phyloP scores from a whole-genome alignment of 2,888 invertebrate genomes.

The Drosophila kambysellisi region DNA sequence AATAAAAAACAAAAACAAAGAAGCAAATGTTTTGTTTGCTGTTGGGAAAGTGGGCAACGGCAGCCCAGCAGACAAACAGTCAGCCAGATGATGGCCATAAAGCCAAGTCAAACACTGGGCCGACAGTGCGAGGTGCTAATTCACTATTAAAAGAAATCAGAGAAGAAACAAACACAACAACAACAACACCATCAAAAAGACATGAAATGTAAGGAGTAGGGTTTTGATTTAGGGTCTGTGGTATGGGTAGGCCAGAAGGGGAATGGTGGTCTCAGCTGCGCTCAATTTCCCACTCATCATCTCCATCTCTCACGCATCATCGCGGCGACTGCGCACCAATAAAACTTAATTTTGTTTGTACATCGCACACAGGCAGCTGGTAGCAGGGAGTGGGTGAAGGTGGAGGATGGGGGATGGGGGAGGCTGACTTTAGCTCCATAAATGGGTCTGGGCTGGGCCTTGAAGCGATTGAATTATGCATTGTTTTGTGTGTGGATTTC shows the following conservation, averaged over 20 bases:
- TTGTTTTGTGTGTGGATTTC: constrained; percentile 45
- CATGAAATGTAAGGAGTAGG: constrained; percentile 10
- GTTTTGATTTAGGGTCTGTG: constrained; percentile 3
- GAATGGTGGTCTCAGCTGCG: constrained; percentile 38
- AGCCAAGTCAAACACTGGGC: constrained; percentile 56
- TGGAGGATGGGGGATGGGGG: not conserved
- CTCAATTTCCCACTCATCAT: constrained; percentile 75
- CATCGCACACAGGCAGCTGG: constrained; percentile 39
- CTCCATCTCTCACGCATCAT: constrained; percentile 58
- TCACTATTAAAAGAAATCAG: constrained; percentile 82
- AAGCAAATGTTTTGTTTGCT: constrained; percentile 1
- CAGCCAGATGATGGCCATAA: constrained; percentile 56
- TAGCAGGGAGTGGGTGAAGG: not conserved
- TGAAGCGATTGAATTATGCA: constrained; percentile 74
- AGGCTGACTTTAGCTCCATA: constrained; percentile 23
- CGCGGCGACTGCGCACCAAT: constrained; percentile 69
- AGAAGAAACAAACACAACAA: constrained; percentile 30
- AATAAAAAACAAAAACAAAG: not conserved
- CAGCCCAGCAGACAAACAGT: constrained; percentile 30
- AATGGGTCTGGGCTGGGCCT: constrained; percentile 40
- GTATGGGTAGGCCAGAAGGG: not conserved
- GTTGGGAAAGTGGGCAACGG: constrained; percentile 57
- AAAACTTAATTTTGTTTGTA: constrained; percentile 82
- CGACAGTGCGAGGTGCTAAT: constrained; percentile 71
- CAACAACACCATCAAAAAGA: not conserved